Percentiles rank a stretch among this genome's conserved stretches.
Evolutionary conservation across 2,113 vertebrate species (phyloP).

Genomic region (Caracal caracal): DNA sequence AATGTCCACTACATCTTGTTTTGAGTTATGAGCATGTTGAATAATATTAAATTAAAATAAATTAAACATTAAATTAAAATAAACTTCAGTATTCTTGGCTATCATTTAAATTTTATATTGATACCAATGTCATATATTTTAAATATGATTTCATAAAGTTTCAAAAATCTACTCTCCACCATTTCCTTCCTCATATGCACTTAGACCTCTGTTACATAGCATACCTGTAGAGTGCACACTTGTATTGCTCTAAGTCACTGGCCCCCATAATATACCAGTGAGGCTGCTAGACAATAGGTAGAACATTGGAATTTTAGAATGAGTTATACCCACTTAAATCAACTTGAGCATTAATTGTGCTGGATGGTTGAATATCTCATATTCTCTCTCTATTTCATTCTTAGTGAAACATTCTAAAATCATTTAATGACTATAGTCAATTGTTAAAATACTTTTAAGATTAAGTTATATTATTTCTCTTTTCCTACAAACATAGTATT

Average conservation of each 20-base stretch:
- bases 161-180: neutral
- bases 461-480: neutral
- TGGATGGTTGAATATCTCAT: slow-evolving; percentile 27
- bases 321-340: slow-evolving; percentile 7
- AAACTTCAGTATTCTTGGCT: slow-evolving; percentile 37
- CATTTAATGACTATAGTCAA: neutral
- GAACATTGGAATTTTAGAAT: slow-evolving; percentile 34
- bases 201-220: neutral
- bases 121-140: neutral
- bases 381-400: slow-evolving; percentile 35
- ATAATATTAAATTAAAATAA: neutral
- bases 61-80: neutral
- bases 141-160: slow-evolving; percentile 27
- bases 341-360: slow-evolving; percentile 53
- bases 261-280: neutral
- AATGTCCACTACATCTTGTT: slow-evolving; percentile 24
- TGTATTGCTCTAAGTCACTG: neutral
- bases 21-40: slow-evolving; percentile 9
- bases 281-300: neutral
- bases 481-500: neutral
- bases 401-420: slow-evolving; percentile 36
- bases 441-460: slow-evolving; percentile 15
- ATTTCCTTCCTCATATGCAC: neutral
- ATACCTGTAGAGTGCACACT: neutral
- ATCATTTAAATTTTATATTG: slow-evolving; percentile 35